Conservation (phyloP, 2,888 invertebrate genomes). For the Cataglyphis rosenhaueri region DNA sequence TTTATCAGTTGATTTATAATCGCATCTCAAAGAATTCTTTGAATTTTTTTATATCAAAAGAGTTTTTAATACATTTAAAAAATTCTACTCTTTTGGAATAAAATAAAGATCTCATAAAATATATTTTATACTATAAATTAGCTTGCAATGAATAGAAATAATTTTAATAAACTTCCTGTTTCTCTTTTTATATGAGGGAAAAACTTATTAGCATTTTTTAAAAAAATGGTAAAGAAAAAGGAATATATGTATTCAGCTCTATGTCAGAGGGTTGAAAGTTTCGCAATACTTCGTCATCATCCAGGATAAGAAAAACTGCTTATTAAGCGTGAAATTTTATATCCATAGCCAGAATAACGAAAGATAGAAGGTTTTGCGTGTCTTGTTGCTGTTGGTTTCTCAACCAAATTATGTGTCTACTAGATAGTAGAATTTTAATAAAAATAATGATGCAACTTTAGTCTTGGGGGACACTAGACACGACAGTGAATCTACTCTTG, state of each 20-base stretch:
- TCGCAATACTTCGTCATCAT: slow-evolving; percentile 17
- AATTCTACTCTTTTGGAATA: not conserved
- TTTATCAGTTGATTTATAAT: slow-evolving; percentile 38
- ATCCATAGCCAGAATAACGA: not conserved
- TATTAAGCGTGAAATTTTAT: slow-evolving; percentile 37
- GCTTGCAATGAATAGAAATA: not conserved
- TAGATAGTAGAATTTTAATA: not conserved
- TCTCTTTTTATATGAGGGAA: not conserved
- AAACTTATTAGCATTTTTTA: slow-evolving; percentile 13
- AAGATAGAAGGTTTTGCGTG: not conserved
- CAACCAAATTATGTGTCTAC: slow-evolving; percentile 9
- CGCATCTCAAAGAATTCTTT: not conserved
- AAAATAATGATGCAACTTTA: slow-evolving; percentile 15
- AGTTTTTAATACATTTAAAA: not conserved
- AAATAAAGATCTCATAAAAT: not conserved
- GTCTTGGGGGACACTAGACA: not conserved
- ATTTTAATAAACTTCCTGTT: slow-evolving; percentile 9
- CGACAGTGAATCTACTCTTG: not conserved
- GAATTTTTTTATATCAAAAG: not conserved
- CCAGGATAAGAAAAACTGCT: slow-evolving; percentile 17
- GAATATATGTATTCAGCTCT: slow-evolving; percentile 21
- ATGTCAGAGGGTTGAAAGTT: slow-evolving; percentile 16
- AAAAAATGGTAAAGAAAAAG: slow-evolving; percentile 15
- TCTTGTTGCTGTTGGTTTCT: not conserved
- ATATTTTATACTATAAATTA: not conserved